These are phyloP conservation scores for Apostichopus japonicus DNA, from an alignment of 35 echinoderm and acorn worm species.

Conservation along the genomic window DNA sequence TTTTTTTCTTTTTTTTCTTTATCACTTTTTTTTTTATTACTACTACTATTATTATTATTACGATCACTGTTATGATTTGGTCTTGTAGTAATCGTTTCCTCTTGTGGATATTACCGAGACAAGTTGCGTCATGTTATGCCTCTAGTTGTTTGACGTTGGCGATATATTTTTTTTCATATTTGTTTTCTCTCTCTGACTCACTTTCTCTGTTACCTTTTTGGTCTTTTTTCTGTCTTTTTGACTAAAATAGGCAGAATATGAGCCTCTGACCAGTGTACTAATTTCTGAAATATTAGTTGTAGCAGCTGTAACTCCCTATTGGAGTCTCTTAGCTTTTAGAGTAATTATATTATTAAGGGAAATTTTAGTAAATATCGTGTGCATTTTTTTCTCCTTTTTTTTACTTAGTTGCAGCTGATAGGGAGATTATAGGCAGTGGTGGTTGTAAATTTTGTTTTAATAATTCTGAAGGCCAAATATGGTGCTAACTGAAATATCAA, in stretches of 20 bases:
- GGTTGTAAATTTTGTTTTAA: background rate
- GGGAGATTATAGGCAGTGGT: background rate
- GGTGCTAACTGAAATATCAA: background rate
- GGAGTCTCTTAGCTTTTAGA: background rate
- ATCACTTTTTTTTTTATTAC: constrained; percentile 17
- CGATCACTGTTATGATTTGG: background rate
- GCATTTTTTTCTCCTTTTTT: background rate
- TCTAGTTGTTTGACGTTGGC: constrained; percentile 19
- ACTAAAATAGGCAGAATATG: background rate
- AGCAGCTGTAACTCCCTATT: constrained; percentile 30
- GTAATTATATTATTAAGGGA: background rate
- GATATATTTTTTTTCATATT: constrained; percentile 21
- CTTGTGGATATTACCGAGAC: background rate
- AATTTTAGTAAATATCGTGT: background rate
- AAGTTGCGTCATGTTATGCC: background rate
- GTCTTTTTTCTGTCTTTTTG: background rate
- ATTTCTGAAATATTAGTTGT: constrained; percentile 60
- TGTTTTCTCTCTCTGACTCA: background rate
- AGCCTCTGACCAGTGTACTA: constrained; percentile 55
- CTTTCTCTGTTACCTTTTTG: constrained; percentile 13
- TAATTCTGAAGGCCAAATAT: background rate
- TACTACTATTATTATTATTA: background rate
- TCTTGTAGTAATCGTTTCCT: background rate
- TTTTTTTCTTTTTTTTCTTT: constrained; percentile 27
- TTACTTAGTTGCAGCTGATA: background rate